phyloP scores from a whole-genome alignment of 2,113 vertebrate genomes.

The Stegastes partitus region DNA sequence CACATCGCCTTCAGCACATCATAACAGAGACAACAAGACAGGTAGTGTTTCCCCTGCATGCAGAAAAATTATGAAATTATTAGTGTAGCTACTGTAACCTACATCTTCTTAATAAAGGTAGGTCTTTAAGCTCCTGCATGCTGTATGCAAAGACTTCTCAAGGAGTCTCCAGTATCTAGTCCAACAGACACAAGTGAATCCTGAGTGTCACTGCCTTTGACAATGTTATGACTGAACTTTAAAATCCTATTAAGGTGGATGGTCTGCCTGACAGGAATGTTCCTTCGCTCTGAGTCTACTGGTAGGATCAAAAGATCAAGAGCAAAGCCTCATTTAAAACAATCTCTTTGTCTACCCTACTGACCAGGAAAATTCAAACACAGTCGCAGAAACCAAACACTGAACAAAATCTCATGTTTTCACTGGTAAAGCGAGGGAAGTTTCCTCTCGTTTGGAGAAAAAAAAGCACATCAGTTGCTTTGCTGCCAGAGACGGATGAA shows the following conservation, averaged over 20 bases:
- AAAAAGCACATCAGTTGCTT: neutral
- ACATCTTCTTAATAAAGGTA: neutral
- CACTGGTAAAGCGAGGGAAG: neutral
- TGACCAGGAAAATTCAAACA: slow-evolving; percentile 14
- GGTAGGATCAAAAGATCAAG: slow-evolving; percentile 53
- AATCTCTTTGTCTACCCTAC: slow-evolving; percentile 17
- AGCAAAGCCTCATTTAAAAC: slow-evolving; percentile 55
- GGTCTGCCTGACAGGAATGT: slow-evolving; percentile 15
- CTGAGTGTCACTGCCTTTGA: slow-evolving; percentile 32
- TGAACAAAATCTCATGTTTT: neutral
- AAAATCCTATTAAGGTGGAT: slow-evolving; percentile 63
- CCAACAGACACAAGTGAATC: slow-evolving; percentile 25
- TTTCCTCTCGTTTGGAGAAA: neutral
- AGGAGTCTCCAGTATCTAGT: slow-evolving; percentile 7
- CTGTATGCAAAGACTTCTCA: slow-evolving; percentile 3
- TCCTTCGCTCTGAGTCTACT: slow-evolving; percentile 24
- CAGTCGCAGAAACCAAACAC: neutral
- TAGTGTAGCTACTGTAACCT: neutral
- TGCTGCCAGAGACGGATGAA: too few species aligned
- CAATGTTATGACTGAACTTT: slow-evolving; percentile 50
- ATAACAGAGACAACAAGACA: slow-evolving; percentile 13
- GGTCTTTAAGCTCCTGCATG: neutral
- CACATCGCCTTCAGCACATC: slow-evolving; percentile 7
- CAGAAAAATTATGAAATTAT: slow-evolving; percentile 7
- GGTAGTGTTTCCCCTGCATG: neutral